These are phyloP conservation scores for Linepithema humile DNA, from an alignment of 1,140 invertebrate genomes.

Conservation along the genomic window DNA sequence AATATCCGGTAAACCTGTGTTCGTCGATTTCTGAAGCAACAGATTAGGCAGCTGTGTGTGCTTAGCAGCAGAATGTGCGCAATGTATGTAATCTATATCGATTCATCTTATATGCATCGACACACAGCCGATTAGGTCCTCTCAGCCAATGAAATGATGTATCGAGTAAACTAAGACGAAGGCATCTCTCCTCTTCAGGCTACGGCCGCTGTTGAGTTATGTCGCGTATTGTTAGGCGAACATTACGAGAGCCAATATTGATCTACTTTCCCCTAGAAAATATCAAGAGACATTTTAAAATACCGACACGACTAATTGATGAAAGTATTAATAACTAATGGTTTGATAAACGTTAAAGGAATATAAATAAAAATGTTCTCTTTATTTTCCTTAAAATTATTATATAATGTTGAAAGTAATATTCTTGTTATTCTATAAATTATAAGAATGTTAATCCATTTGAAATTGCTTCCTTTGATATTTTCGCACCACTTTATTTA, in stretches of 20 bases:
- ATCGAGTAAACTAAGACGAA: slow-evolving; percentile 33
- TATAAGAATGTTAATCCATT: background rate
- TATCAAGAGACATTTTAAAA: background rate
- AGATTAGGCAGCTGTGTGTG: slow-evolving; percentile 35
- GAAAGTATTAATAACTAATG: background rate
- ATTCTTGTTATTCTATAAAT: background rate
- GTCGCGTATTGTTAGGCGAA: background rate
- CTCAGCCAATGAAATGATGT: slow-evolving; percentile 47
- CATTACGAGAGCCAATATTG: slow-evolving; percentile 6
- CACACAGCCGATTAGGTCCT: slow-evolving; percentile 47
- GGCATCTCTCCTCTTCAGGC: background rate
- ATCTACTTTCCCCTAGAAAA: background rate
- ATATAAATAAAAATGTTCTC: background rate
- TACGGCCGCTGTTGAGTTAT: background rate
- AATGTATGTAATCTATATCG: slow-evolving; percentile 49
- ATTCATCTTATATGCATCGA: slow-evolving; percentile 51
- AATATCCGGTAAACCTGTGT: too few relatives aligned
- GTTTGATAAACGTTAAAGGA: background rate
- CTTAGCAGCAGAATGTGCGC: slow-evolving; percentile 28
- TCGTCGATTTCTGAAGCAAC: slow-evolving; percentile 19
- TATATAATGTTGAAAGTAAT: background rate
- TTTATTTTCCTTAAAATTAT: background rate
- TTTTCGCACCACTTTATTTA: background rate
- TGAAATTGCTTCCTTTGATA: background rate
- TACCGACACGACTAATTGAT: background rate